A percentile compares a stretch with the other conserved stretches of the same genome.
These are phyloP conservation scores for Chauna torquata DNA, from an alignment of 2,113 vertebrate species.

Conservation along the genomic window DNA sequence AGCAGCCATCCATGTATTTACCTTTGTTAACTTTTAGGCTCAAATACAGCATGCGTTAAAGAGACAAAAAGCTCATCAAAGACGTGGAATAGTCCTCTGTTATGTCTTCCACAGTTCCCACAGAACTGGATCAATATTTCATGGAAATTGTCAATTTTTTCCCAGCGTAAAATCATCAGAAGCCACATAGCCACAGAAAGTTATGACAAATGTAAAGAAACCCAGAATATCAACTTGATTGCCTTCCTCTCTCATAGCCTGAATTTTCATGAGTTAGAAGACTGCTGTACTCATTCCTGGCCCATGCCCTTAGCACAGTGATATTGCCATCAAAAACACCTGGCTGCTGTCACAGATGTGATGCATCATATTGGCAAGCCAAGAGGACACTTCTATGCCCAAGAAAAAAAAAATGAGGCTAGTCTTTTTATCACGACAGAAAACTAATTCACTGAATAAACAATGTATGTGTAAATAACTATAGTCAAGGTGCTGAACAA, in stretches of 20 bases:
- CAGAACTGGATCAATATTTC: neutral
- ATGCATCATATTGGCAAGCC: neutral
- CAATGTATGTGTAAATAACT: neutral
- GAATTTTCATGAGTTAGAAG: neutral
- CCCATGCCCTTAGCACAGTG: neutral
- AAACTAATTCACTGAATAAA: neutral
- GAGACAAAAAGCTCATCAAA: neutral
- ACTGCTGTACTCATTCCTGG: neutral
- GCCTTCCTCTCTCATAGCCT: neutral
- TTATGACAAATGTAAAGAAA: neutral
- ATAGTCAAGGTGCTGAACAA: neutral
- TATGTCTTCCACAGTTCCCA: neutral
- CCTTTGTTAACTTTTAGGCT: neutral
- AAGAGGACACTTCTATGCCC: neutral
- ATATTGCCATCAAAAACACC: neutral
- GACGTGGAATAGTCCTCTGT: neutral
- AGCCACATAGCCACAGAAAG: neutral
- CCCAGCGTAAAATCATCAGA: neutral
- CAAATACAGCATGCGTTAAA: neutral
- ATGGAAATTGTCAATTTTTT: neutral
- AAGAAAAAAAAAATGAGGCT: neutral
- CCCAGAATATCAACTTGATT: neutral
- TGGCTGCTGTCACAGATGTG: neutral
- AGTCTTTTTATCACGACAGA: neutral
- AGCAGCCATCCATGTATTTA: neutral